These are phyloP conservation scores for Prionailurus viverrinus DNA, from an alignment of 2,113 vertebrate genomes.

Conservation along the genomic window DNA sequence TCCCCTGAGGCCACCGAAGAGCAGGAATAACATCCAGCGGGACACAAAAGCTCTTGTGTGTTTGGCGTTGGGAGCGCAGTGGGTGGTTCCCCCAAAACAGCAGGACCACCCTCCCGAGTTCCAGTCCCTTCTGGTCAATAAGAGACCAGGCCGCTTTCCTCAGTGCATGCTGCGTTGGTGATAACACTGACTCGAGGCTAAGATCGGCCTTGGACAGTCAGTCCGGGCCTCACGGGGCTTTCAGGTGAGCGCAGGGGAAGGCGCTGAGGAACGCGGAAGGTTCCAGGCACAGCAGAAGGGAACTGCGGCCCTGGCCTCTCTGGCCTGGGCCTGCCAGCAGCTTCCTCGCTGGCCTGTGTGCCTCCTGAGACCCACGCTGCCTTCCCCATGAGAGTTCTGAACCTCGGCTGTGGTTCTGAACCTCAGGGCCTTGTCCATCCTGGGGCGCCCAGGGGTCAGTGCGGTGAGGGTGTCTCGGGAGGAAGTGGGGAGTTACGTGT, in stretches of 20 bases:
- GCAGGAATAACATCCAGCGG: accelerated
- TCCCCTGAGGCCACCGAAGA: neutral
- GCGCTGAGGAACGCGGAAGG: accelerated
- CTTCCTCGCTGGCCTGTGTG: neutral
- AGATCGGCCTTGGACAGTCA: neutral
- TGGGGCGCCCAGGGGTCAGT: accelerated
- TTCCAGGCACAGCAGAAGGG: neutral
- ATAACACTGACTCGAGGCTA: neutral
- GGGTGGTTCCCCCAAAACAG: neutral
- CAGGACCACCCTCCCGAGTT: neutral
- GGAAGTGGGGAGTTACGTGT: accelerated
- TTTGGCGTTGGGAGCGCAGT: neutral
- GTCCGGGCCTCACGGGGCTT: neutral
- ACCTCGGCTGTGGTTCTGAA: no score
- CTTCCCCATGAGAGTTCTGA: neutral
- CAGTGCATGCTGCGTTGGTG: neutral
- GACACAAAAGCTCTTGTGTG: neutral
- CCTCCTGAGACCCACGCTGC: accelerated
- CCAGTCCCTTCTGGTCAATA: neutral
- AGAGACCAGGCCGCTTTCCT: neutral
- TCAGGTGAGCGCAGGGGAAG: accelerated
- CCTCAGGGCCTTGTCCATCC: accelerated
- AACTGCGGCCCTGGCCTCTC: neutral
- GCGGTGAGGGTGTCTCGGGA: no score
- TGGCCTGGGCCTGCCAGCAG: neutral